Percentiles rank a stretch among this genome's conserved stretches.
Conservation (phyloP, 2,797 vertebrate genomes). For the Urosaurus nigricauda region DNA sequence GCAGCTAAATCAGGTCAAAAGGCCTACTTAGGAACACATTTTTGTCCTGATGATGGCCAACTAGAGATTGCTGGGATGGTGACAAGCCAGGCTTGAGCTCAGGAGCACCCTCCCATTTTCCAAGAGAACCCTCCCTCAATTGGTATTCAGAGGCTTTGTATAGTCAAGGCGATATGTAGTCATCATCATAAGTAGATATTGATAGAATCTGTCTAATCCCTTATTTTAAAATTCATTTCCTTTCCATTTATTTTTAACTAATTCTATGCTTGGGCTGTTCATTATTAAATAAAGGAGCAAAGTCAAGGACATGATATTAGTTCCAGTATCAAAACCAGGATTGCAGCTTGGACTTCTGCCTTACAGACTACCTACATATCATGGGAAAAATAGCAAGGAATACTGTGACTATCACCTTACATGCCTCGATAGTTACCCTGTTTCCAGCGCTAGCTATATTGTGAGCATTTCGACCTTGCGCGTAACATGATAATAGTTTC, state of each 20-base stretch:
- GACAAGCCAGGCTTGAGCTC: no score
- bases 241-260: background rate
- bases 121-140: background rate
- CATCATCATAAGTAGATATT: background rate
- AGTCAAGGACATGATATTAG: background rate
- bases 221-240: background rate
- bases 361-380: background rate
- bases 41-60: background rate
- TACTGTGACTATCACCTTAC: background rate
- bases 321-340: background rate
- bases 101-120: no score
- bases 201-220: background rate
- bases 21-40: background rate
- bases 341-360: background rate
- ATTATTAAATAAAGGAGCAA: background rate
- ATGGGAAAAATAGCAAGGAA: background rate
- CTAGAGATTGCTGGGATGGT: background rate
- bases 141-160: background rate
- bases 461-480: background rate
- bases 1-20: background rate
- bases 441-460: background rate
- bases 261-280: background rate
- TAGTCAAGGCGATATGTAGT: background rate
- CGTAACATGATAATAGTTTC: constrained; percentile 65
- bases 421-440: constrained; percentile 76